Evolutionary conservation across 2,113 vertebrate genomes (phyloP).

Genomic region (Panthera tigris): DNA sequence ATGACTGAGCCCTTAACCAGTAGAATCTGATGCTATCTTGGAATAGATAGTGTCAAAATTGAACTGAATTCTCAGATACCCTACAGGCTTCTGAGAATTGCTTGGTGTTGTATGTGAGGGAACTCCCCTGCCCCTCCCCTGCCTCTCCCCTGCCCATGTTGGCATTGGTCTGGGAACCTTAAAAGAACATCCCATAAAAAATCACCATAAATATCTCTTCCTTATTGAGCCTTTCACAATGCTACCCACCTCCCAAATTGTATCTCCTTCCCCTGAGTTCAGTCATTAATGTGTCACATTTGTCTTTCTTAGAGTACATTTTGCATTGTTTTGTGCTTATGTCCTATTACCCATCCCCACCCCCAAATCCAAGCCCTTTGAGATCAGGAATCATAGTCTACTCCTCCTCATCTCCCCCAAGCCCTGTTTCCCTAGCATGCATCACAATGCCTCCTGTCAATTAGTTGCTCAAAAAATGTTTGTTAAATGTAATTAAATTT

Average conservation of each 20-base stretch:
- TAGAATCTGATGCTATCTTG: neutral
- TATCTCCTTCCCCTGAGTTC: neutral
- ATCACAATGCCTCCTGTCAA: neutral
- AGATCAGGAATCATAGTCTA: neutral
- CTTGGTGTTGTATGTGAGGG: neutral
- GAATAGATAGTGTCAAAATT: neutral
- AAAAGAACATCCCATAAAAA: neutral
- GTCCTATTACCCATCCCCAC: neutral
- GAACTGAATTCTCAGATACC: neutral
- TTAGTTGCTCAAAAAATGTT: neutral
- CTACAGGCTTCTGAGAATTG: neutral
- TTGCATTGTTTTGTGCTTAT: neutral
- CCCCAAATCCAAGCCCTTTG: neutral
- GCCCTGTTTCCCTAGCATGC: neutral
- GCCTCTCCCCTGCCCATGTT: neutral
- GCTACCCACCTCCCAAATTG: neutral
- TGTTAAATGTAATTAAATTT: neutral
- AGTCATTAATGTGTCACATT: neutral
- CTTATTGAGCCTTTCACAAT: neutral
- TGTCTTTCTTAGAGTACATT: neutral
- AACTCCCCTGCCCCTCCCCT: neutral
- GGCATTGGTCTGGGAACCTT: neutral
- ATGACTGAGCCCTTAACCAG: neutral
- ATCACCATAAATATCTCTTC: neutral
- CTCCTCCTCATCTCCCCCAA: neutral